Evolutionary conservation across 1,140 invertebrate genomes (phyloP), one percentile per base, ranked within the genome.

Genomic region (Cephus cinctus): DNA sequence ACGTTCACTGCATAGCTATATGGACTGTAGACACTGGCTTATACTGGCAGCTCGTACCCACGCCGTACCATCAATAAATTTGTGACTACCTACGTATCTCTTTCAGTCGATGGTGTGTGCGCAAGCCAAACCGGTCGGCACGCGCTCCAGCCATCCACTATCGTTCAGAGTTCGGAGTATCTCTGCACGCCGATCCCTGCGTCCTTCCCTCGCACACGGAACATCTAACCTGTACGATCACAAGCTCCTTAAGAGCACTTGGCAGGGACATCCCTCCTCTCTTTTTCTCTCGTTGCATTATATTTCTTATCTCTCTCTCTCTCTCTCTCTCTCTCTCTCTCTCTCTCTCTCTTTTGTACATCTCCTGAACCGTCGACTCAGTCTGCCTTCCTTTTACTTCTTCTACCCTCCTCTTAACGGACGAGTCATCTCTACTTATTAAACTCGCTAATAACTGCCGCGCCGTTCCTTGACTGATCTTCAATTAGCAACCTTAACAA

Each of bases 71-170:
- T 60, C 53, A 54, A 63, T 60, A 60, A 60, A 60, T 65, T 56
- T 50, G 48, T 39, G 53, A 45, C 55, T 55, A 55, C 54, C 41
- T 47, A 57, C 46, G 18, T 27, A n/a, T n/a, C 6, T 27, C 25
- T 27, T 27, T 6, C 25, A n/a, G n/a, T 54, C 3, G 32, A 21
- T 22, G 39, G 39, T 36, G 43, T 42, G 47, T 41, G 53, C 58
- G 55, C 57, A 61, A 55, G 61, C 56, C 57, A 61, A 65, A 68
- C 63, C 63, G 63, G 61, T 64, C 54, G 63, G 63, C 63, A 66
- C 63, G 61, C 63, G 55, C 54, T 47, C 27, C 48, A 14, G n/a
- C 40, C 51, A 44, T 57, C 52, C 46, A 14, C 32, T 23, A 27
- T 48, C 27, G 27, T 30, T 30, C 12, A 12, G 12, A 8, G 27